A percentile compares a stretch with the other conserved stretches of the same genome.
Conservation (phyloP, 1,140 invertebrate genomes). For the Harpegnathos saltator region DNA sequence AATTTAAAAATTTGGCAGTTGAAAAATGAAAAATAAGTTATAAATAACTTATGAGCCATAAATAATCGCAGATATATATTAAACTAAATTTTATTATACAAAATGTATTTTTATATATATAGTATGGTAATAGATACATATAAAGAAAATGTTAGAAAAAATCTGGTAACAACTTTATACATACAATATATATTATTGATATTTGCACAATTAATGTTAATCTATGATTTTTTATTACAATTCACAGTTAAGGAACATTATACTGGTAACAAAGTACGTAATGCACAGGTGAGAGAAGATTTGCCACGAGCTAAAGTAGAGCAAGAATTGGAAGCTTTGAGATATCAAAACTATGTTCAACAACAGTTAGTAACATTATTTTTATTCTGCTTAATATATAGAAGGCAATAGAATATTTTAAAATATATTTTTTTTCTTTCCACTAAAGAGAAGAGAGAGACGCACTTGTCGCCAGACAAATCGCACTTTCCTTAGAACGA, state of each 20-base stretch:
- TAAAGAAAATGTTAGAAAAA: background rate
- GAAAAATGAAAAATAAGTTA: background rate
- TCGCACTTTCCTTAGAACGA: slow-evolving; percentile 88
- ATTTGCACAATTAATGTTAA: background rate
- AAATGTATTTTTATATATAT: background rate
- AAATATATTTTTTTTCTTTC: slow-evolving; percentile 40
- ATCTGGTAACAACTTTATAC: background rate
- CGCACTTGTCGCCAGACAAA: slow-evolving; percentile 88
- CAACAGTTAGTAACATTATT: slow-evolving; percentile 87
- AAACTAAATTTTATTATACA: no score
- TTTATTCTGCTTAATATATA: background rate
- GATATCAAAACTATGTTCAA: slow-evolving; percentile 88
- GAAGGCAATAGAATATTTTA: background rate
- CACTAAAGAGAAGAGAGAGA: slow-evolving; percentile 89
- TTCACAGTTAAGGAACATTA: slow-evolving; percentile 92
- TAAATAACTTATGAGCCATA: no score
- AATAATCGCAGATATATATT: no score
- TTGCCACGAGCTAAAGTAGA: slow-evolving; percentile 93
- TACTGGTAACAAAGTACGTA: slow-evolving; percentile 93
- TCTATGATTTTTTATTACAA: slow-evolving; percentile 44
- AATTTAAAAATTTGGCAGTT: background rate
- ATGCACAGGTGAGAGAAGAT: slow-evolving; percentile 95
- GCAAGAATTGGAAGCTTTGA: slow-evolving; percentile 90
- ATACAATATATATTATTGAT: background rate
- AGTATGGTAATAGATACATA: background rate